Evolutionary conservation across 1,140 invertebrate genomes (phyloP), one percentile per base, ranked within the genome.

Genomic region (Psix sp.): DNA sequence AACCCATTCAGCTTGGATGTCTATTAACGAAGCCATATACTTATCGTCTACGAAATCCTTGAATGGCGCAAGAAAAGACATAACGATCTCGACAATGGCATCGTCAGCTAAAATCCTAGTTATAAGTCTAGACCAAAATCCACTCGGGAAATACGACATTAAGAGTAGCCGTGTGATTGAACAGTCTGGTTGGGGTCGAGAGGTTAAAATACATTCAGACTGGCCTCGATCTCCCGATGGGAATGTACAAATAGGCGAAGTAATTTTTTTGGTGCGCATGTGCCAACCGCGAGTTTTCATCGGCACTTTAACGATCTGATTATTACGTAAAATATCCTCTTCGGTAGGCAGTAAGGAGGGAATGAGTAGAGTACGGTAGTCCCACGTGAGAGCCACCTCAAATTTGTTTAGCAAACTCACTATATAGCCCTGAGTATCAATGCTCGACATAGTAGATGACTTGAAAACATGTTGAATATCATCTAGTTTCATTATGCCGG

Each of bases 381-480:
- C 97, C 95, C 96, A 99, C n/a, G 96, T 96, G 9, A 99, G 86
- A 0, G 98, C 98, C 17, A 99, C 93, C 87, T 99, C 98, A 87
- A 99, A 99, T 88, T 99, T 99, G 84, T 96, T 97, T 24, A 99
- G 86, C 6, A 98, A 86, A 79, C 92, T 95, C 1, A 98, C 91
- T 29, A 97, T 94, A 74, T 98, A 97, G n/a, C 91, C 90, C 75
- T 91, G 89, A 1, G 91, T 91, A 72, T 94, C 90, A 2, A 88
- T 85, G 0, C 90, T 89, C 77, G 80, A 91, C 86, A 81, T 88
- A 49, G 76, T 88, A 39, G 77, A 89, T 0, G 86, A 93, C 81
- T 97, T 97, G 84, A 99, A 98, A 3, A 98, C 91, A 79, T 96
- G 92, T 75, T 95, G 92, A n/a, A 99, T 89, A 85, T 98, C 96